Percentiles rank a stretch among this genome's conserved stretches.
phyloP scores from a whole-genome alignment of 2,113 vertebrate species.

The Archilochus colubris region DNA sequence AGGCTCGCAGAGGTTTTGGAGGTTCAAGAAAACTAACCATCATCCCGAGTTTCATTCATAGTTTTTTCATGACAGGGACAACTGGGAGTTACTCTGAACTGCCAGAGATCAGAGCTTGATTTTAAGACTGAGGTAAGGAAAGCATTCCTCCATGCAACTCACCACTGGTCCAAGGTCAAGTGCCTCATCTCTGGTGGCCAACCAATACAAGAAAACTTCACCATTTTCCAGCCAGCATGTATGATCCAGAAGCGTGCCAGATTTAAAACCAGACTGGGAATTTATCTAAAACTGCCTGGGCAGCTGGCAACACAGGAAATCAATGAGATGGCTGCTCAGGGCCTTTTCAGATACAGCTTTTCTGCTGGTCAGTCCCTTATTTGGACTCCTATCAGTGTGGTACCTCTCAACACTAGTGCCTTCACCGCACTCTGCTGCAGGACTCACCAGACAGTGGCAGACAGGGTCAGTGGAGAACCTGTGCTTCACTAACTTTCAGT shows the following conservation, averaged over 20 bases:
- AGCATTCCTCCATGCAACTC: not conserved
- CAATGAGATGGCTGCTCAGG: not conserved
- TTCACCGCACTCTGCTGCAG: not conserved
- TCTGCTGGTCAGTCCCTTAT: not conserved
- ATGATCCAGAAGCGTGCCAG: not conserved
- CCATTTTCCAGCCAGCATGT: not conserved
- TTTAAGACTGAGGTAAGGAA: not conserved
- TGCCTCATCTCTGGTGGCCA: not conserved
- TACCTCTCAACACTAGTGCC: not conserved
- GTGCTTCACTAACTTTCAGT: not conserved
- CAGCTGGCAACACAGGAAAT: not conserved
- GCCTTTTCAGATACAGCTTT: not conserved
- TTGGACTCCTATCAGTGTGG: fast-evolving
- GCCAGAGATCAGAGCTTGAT: not conserved
- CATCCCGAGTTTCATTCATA: not conserved
- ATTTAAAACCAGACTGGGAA: not conserved
- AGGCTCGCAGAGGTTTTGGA: not conserved
- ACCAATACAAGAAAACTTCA: not conserved
- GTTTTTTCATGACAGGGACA: not conserved
- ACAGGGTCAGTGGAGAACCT: not conserved
- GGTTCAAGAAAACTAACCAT: not conserved
- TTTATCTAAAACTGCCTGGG: not conserved
- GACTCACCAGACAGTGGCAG: not conserved
- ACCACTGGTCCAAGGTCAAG: not conserved
- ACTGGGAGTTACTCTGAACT: not conserved